Percentiles rank a stretch among this genome's conserved stretches.
Conservation (phyloP, 1,140 invertebrate species). For the Lysiphlebus fabarum region DNA sequence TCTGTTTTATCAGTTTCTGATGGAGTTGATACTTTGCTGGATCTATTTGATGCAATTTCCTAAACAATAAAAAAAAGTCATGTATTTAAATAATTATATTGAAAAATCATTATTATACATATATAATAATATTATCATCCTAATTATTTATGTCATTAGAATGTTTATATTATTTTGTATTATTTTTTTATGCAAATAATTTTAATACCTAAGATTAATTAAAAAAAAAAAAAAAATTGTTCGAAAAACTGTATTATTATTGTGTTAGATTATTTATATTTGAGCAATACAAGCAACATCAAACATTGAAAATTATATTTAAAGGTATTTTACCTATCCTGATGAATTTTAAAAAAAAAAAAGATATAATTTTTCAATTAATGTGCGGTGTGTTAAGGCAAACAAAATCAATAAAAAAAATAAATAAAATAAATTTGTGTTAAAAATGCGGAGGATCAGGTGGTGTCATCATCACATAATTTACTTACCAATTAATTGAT, state of each 20-base stretch:
- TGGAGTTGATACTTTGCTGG: conserved; percentile 35
- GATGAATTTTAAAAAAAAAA: neutral
- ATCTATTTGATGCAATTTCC: conserved; percentile 32
- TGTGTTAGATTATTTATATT: no score
- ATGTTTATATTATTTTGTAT: no score
- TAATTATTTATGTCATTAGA: no score
- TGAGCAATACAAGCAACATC: no score
- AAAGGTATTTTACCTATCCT: neutral
- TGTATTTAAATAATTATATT: no score
- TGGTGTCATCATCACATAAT: conserved; percentile 31
- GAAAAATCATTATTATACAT: neutral
- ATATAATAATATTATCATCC: no score
- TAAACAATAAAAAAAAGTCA: conserved; percentile 31
- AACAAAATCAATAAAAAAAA: neutral
- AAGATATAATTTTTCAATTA: neutral
- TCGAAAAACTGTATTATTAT: conserved; percentile 3
- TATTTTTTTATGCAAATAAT: no score
- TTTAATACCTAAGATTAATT: no score
- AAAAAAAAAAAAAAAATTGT: neutral
- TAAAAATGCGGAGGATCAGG: conserved; percentile 17
- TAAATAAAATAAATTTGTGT: conserved; percentile 9
- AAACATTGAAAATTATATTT: no score
- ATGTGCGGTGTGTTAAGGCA: neutral
- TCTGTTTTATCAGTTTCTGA: conserved; percentile 31
- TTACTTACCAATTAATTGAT: conserved; percentile 50